phyloP scores from a whole-genome alignment of 2,113 vertebrate species.

The Lasiurus cinereus region DNA sequence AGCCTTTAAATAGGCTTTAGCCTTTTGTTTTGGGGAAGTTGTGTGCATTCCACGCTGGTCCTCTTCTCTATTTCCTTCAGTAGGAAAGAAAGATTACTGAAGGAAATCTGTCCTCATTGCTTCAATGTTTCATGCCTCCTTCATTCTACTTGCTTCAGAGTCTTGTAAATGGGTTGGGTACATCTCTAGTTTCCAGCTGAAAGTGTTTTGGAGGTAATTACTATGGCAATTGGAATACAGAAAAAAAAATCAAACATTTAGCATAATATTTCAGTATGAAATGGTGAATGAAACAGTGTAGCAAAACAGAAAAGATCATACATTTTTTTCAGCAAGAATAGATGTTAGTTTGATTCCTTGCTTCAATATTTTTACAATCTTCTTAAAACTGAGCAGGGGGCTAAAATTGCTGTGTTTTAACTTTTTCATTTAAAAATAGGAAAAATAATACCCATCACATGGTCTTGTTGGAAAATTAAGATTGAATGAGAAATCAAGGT shows the following conservation, averaged over 20 bases:
- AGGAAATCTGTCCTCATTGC: not conserved
- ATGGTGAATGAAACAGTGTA: not conserved
- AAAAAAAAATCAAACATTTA: not conserved
- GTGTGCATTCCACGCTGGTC: not conserved
- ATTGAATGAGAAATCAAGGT: not conserved
- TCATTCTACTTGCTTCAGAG: not conserved
- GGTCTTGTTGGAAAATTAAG: not conserved
- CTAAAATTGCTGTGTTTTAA: not conserved
- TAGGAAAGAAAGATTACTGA: not conserved
- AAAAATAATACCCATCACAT: not conserved
- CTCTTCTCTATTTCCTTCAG: not conserved
- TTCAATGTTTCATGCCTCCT: not conserved
- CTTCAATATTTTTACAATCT: not conserved
- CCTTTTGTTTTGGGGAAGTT: not conserved
- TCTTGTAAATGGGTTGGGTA: not conserved
- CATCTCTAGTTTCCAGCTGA: not conserved
- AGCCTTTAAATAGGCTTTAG: not conserved
- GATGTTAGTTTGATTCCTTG: not conserved
- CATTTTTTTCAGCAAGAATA: not conserved
- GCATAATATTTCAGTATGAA: not conserved
- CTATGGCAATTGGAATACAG: not conserved
- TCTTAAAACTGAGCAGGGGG: not conserved
- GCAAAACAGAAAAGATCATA: not conserved
- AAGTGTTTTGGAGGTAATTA: not conserved
- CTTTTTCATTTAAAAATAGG: slow-evolving; percentile 11